phyloP scores from a whole-genome alignment of 1,140 invertebrate species.

The Trichomalopsis sarcophagae region DNA sequence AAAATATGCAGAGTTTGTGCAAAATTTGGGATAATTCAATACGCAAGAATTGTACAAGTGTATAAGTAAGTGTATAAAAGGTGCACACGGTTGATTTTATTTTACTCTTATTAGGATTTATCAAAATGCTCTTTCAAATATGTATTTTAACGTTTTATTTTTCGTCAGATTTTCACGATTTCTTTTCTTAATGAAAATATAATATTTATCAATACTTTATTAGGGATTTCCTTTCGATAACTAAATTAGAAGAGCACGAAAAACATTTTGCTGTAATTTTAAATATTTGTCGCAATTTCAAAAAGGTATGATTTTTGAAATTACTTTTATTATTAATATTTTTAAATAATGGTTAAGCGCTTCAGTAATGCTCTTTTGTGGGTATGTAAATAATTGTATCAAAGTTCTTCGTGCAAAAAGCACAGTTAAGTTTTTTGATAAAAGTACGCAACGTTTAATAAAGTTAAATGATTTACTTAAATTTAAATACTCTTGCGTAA shows the following conservation, averaged over 20 bases:
- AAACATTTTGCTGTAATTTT: slow-evolving; percentile 8
- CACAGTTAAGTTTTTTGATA: slow-evolving; percentile 3
- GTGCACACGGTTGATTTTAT: slow-evolving; percentile 12
- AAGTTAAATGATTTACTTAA: slow-evolving; percentile 27
- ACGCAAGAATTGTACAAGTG: slow-evolving; percentile 8
- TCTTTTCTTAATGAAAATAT: background rate
- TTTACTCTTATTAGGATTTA: slow-evolving; percentile 41
- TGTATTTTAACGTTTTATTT: background rate
- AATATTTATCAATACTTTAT: slow-evolving; percentile 22
- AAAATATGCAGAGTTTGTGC: slow-evolving; percentile 29
- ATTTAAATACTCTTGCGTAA: slow-evolving; percentile 41
- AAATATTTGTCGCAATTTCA: background rate
- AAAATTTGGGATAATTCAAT: slow-evolving; percentile 31
- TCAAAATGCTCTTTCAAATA: slow-evolving; percentile 47
- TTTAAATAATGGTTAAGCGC: background rate
- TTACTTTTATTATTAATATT: background rate
- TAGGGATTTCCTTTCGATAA: background rate
- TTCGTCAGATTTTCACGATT: background rate
- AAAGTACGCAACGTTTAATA: slow-evolving; percentile 2
- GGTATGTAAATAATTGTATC: slow-evolving; percentile 24
- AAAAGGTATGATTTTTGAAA: background rate
- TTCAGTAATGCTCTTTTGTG: slow-evolving; percentile 15
- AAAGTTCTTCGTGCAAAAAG: slow-evolving; percentile 18
- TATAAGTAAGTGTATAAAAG: slow-evolving; percentile 21
- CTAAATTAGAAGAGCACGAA: slow-evolving; percentile 16